Base-by-base conservation (phyloP, 2,113 vertebrate species). In the Pollachius pollachius region DNA sequence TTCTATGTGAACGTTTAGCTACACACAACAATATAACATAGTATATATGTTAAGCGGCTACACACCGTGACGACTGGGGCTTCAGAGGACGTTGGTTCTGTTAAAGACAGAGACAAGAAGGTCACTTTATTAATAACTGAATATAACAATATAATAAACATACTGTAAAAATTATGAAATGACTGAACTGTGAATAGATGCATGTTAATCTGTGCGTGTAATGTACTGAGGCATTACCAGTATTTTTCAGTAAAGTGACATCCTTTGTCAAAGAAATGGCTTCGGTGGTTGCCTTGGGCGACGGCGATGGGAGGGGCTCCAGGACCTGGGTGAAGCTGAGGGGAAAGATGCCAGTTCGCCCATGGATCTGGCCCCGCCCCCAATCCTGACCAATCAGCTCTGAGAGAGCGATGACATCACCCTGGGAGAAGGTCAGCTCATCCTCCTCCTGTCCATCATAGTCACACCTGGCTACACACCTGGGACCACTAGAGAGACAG, bases 391-490 rank as follows among this genome's bases (percentile, higher is more conserved):
- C 94, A 3, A 95, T 71, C 11, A 94, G 92, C 77, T 94, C 92
- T 62, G 93, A 91, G 17, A 96, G 93, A 68, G 83, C 54, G 76
- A 97, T 95, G 67, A 89, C 86, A 60, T 97, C 94, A 52, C 95
- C 95, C 88, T 95, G 94, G 12, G 90, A 93, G 92, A 97, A 96
- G 87, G 94, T 95, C 80, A 97, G 88, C 83, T 97, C 95, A 72
- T 96, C 94, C 5, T 92, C 91, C 71, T 94, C 92, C 79, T 94
- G 93, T 8, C 94, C 95, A 7, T 95, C 94, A 54, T 92, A 96
- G 77, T 97, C 95, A 72, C 95, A 97, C 30, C 91, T 72, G 71
- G 96, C 93, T 12, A 94, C 15, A 66, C 94, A 96, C 48, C 92
- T 92, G 52, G 91, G 91, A 19, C 93, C 92, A 41, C 89, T 90